Evolutionary conservation across 1,140 invertebrate species (phyloP).

Genomic region (Bombyx mori): DNA sequence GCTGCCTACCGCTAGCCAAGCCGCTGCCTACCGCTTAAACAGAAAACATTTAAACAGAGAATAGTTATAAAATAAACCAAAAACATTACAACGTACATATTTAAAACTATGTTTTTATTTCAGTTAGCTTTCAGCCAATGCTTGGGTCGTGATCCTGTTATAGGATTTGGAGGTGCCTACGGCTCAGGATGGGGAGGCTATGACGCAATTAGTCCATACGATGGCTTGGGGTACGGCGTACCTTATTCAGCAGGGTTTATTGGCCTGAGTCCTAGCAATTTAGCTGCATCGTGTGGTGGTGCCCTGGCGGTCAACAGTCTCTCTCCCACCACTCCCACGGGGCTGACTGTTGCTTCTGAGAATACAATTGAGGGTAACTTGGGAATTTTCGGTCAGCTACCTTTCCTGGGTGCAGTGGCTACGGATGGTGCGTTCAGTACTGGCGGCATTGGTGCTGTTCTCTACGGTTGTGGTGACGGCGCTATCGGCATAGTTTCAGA

Average conservation of each 20-base stretch:
- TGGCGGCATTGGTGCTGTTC: constrained; percentile 28
- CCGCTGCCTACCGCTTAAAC: no score
- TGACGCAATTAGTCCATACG: not conserved
- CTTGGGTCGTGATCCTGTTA: constrained; percentile 1
- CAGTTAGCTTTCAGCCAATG: constrained; percentile 3
- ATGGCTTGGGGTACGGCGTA: constrained; percentile 3
- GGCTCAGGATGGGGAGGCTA: not conserved
- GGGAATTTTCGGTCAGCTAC: constrained; percentile 23
- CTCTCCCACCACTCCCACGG: constrained; percentile 24
- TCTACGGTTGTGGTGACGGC: constrained; percentile 29
- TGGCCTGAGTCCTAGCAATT: constrained; percentile 3
- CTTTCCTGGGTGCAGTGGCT: constrained; percentile 16
- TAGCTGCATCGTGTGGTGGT: constrained; percentile 12
- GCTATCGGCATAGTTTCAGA: constrained; percentile 21
- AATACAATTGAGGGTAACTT: constrained; percentile 28
- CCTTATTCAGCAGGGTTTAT: constrained; percentile 4
- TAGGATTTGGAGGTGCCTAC: not conserved
- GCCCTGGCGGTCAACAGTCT: constrained; percentile 17
- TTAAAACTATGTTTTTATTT: not conserved
- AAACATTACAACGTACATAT: no score
- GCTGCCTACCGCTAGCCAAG: no score
- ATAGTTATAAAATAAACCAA: no score
- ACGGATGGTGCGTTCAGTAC: constrained; percentile 30
- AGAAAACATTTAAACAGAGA: no score
- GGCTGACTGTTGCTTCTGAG: constrained; percentile 26